Evolutionary conservation across 1,140 invertebrate genomes (phyloP), one percentile per base, ranked within the genome.

Genomic region (Trinorchestia longiramus): DNA sequence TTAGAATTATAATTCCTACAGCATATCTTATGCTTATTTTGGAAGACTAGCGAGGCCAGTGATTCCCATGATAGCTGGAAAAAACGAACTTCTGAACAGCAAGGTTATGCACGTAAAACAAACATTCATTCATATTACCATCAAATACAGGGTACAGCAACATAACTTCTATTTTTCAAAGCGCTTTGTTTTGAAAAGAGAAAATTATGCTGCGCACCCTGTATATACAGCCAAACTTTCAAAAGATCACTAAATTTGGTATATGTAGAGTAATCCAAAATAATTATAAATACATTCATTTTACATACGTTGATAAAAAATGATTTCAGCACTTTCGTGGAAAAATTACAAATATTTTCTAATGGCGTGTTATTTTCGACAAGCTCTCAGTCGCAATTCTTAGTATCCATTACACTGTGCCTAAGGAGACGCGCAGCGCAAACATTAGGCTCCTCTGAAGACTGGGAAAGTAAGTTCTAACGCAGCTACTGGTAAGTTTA

Each of bases 391-490:
- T 90, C 88, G 41, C 88, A 94, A 91, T 44, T 94, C 44, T 94
- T 8, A 94, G 92, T 45, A 47, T 94, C 92, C 44, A 47, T 94
- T 47, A 43, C 43, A 94, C 40, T 44, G 43, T 19, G 92, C 92
- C 92, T 45, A 45, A 94, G 92, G 92, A 94, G 43, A 47, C 92
- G 43, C 8, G 41, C 36, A 11, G 92, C 44, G 40, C 92, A 94
- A 94, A 94, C 92, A 94, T 94, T 94, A 94, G 92, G 92, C 92
- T 42, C 92, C 43, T 43, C 11, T 94, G 92, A 94, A 94, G 92
- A 94, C 92, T 94, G 41, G 92, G 43, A 47, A 94, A 94, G 92
- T 94, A 94, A 94, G 92, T 94, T 94, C 92, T 94, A 94, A 94
- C 92, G 44, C 44, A 94, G 92, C 92, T 94, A 94, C 92, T 94